Evolutionary conservation across 2,797 vertebrate genomes (phyloP).

Genomic region (Xiphorhynchus erythropygius): DNA sequence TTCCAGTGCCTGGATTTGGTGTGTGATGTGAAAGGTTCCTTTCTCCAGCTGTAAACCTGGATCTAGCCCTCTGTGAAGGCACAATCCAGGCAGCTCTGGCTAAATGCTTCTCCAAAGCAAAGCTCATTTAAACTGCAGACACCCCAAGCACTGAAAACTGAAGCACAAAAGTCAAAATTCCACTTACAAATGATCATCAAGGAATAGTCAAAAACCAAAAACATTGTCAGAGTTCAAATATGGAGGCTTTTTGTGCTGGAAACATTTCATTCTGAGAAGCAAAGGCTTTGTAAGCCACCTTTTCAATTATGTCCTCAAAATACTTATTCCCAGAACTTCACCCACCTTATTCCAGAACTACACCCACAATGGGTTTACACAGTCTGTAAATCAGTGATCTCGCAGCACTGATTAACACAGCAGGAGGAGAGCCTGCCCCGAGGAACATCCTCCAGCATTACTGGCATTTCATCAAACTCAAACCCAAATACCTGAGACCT

Average conservation of each 20-base stretch:
- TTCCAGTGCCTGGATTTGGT: neutral
- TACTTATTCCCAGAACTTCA: neutral
- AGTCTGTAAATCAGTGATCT: neutral
- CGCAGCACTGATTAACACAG: neutral
- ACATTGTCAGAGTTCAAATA: neutral
- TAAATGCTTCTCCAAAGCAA: neutral
- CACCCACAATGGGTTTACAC: neutral
- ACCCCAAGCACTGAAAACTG: neutral
- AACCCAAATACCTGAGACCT: fast-evolving
- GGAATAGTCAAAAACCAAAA: neutral
- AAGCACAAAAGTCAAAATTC: neutral
- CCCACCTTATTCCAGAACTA: too few species aligned
- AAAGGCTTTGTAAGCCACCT: neutral
- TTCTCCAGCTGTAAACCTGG: neutral
- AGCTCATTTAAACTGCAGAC: neutral
- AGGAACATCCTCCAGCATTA: neutral
- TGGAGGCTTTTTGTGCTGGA: fast-evolving
- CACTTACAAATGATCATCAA: neutral
- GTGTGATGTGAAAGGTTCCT: neutral
- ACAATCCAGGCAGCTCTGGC: neutral
- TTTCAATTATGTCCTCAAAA: neutral
- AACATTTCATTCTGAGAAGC: neutral
- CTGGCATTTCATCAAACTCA: neutral
- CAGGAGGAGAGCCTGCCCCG: neutral
- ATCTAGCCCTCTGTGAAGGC: neutral